Evolutionary conservation across 2,797 vertebrate genomes (phyloP), one percentile per base, ranked within the genome.

Genomic region (Pogonophryne albipinna): DNA sequence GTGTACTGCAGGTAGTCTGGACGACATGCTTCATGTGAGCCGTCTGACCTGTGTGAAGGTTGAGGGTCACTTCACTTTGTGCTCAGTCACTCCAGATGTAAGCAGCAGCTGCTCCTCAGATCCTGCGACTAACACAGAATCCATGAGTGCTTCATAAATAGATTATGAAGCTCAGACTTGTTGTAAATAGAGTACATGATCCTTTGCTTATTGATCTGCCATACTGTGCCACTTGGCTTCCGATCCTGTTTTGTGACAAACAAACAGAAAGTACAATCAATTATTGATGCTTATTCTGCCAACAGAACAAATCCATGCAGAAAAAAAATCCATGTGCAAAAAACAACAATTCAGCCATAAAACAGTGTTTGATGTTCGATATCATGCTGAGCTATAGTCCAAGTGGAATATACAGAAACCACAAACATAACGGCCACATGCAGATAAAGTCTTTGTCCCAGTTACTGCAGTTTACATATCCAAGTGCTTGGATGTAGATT

Each of bases 131-230:
- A 51, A 55, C 20, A 55, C 19, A 53, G 13, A 17, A 51, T 14
- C 27, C 31, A 51, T 13, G 7, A 61, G 16, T 38, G 42, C 57
- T 58, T 65, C 19, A 64, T 60, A 12, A 53, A 16, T 15, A 49
- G 27, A 19, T 63, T 31, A n/a, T 53, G 15, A 50, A 59, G 41
- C 12, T 47, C n/a, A 47, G 4, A 3, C 67, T 45, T 50, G 15
- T 49, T 66, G 58, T 14, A 65, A 62, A 55, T 51, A 12, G 12
- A 31, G 55, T 52, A 16, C 53, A 23, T 42, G 38, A 57, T 69
- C 20, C 20, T 3, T 60, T 68, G 10, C 5, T 68, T 58, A 69
- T 76, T 59, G 64, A 85, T 76, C 56, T 45, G 38, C 17, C 4
- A 12, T 65, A 4, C 27, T 38, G n/a, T 52, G 27, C 55, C 50